These are phyloP conservation scores for Phoebastria nigripes DNA, from an alignment of 2,797 vertebrate genomes.

Conservation along the genomic window DNA sequence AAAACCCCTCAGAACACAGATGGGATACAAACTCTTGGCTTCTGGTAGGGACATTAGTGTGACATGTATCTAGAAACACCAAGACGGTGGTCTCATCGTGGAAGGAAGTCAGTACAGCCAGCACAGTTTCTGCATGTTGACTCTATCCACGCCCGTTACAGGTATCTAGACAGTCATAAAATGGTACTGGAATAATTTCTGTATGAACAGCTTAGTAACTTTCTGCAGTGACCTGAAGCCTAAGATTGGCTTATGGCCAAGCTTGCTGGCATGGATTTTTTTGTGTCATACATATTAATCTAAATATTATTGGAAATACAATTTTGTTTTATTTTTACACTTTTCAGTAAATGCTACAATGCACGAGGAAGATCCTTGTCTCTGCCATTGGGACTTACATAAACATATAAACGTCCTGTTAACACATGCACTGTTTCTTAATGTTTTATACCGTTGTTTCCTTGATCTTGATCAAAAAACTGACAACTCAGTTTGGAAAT, in stretches of 20 bases:
- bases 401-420: not conserved
- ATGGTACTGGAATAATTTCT: not conserved
- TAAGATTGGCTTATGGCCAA: not conserved
- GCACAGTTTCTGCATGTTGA: not conserved
- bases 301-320: not conserved
- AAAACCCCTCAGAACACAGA: not conserved
- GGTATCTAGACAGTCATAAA: not conserved
- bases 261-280: not conserved
- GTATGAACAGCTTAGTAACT: not conserved
- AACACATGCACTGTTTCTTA: not conserved
- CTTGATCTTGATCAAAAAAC: not conserved
- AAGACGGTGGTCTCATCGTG: accelerated
- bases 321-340: not conserved
- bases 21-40: not conserved
- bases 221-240: not conserved
- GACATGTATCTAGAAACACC: not conserved
- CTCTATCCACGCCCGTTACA: accelerated
- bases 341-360: not conserved
- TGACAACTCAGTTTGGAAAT: not conserved
- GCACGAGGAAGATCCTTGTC: not conserved
- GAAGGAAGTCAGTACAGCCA: not conserved
- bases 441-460: not conserved
- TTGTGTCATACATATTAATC: not conserved
- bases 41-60: not conserved
- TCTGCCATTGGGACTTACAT: not conserved